These are phyloP conservation scores for Erinaceus europaeus DNA, from an alignment of 2,113 vertebrate species.

Conservation along the genomic window DNA sequence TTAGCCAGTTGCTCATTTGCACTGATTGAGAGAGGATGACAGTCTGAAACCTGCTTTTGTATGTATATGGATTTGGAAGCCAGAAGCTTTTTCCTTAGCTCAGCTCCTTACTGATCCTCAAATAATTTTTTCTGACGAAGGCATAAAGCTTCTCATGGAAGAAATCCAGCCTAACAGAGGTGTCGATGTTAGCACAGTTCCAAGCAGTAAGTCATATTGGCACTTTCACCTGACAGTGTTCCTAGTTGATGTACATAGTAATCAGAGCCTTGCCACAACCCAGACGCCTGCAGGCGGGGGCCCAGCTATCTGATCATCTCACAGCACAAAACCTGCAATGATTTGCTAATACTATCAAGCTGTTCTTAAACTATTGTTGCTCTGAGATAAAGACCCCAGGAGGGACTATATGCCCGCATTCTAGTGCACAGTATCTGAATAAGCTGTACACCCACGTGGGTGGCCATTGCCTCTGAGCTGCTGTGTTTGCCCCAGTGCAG, in stretches of 20 bases:
- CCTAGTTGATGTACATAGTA: background rate
- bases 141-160: slow-evolving; percentile 43
- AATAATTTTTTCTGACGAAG: slow-evolving; percentile 69
- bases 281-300: background rate
- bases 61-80: slow-evolving; percentile 23
- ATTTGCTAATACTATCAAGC: slow-evolving; percentile 16
- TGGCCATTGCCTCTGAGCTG: slow-evolving; percentile 22
- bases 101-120: slow-evolving; percentile 37
- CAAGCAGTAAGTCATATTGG: slow-evolving; percentile 68
- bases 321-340: slow-evolving; percentile 25
- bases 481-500: slow-evolving; percentile 55
- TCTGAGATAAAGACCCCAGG: slow-evolving; percentile 22
- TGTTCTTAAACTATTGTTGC: background rate
- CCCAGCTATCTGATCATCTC: background rate
- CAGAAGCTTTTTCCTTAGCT: slow-evolving; percentile 72
- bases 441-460: background rate
- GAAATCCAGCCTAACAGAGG: slow-evolving; percentile 48
- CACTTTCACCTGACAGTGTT: slow-evolving; percentile 45
- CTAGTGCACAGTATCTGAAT: background rate
- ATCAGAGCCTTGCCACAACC: background rate
- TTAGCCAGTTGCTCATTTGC: slow-evolving; percentile 50
- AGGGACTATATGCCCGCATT: background rate
- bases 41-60: slow-evolving; percentile 71
- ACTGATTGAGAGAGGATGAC: slow-evolving; percentile 59
- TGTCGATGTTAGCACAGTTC: slow-evolving; percentile 48